These are phyloP conservation scores for Kryptolebias marmoratus DNA, from an alignment of 2,113 vertebrate species.

Conservation along the genomic window DNA sequence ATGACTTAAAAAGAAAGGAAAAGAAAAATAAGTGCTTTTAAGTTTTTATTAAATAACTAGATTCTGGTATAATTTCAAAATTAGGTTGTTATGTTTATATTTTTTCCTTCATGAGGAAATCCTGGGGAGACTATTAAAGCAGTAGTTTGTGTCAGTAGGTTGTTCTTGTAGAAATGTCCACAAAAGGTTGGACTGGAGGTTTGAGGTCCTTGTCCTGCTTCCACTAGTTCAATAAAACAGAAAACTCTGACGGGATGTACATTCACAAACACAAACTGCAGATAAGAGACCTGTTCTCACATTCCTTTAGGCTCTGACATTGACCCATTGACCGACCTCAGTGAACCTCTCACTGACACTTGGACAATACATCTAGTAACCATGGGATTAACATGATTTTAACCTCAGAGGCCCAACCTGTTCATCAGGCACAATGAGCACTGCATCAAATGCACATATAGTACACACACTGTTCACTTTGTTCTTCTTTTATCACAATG, in stretches of 20 bases:
- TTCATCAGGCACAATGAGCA: slow-evolving; percentile 43
- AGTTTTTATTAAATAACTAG: too few relatives aligned
- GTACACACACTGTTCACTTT: not conserved
- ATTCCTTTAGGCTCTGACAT: not conserved
- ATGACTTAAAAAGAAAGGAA: too few relatives aligned
- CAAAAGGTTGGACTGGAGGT: not conserved
- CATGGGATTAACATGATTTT: slow-evolving; percentile 49
- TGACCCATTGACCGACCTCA: slow-evolving; percentile 7
- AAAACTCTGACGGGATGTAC: slow-evolving; percentile 30
- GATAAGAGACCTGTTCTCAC: not conserved
- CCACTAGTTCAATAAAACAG: not conserved
- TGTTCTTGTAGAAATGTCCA: not conserved
- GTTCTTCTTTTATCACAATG: not conserved
- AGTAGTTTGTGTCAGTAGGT: not conserved
- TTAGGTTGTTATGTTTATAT: too few relatives aligned
- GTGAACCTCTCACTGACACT: slow-evolving; percentile 4
- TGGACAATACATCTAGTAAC: slow-evolving; percentile 31
- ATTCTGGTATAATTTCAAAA: too few relatives aligned
- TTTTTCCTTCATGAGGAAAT: too few relatives aligned
- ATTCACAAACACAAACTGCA: slow-evolving; percentile 19
- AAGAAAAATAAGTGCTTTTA: too few relatives aligned
- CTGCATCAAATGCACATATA: not conserved
- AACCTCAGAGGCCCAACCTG: slow-evolving; percentile 31
- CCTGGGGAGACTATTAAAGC: too few relatives aligned
- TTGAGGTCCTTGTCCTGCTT: slow-evolving; percentile 19